Base-by-base conservation (phyloP, 2,797 vertebrate genomes). In the Erethizon dorsatum region DNA sequence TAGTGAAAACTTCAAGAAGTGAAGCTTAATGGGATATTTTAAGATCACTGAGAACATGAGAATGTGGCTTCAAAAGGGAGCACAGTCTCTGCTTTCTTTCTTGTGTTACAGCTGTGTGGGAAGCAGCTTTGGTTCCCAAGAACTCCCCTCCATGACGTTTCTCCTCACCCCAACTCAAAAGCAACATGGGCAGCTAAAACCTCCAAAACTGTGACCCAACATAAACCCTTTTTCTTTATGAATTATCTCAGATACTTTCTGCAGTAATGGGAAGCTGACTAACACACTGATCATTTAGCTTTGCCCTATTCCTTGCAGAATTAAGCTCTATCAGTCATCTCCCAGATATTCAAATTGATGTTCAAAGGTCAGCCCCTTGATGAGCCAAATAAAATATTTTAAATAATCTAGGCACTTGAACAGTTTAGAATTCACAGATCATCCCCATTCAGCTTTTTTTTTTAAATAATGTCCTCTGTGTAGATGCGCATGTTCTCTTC, bases 361-460 rank as follows among this genome's bases (percentile, higher is more conserved):
- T 69, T 93, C 24, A 65, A 73, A 83, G 82, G 59, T 56, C 11
- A 80, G 13, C 13, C 37, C 45, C 24, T 82, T 69, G 12, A 47
- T 45, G 13, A 77, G 31, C 31, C 61, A 84, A 85, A 90, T 2
- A 89, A 79, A 80, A 75, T 92, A 10, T 28, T 78, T 61, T 45
- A 31, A 83, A 69, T 56, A 91, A 61, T 59, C 12, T 67, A 10
- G 8, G 31, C 4, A 37, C 17, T 87, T 37, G 2, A 65, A 91
- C 8, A 91, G 41, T 90, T 96, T 47, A 94, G 22, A 22, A 57
- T 84, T 88, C 33, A 94, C 11, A 82, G 22, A 41, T 77, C 33
- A 73, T 50, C 20, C 2, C 63, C 10, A 90, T 0, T 78, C 28
- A 82, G 28, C 54, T 73, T 69, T 83, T 54, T 54, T 79, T 82